Conservation (phyloP, 2,888 invertebrate genomes). For the Caenorhabditis doughertyi region DNA sequence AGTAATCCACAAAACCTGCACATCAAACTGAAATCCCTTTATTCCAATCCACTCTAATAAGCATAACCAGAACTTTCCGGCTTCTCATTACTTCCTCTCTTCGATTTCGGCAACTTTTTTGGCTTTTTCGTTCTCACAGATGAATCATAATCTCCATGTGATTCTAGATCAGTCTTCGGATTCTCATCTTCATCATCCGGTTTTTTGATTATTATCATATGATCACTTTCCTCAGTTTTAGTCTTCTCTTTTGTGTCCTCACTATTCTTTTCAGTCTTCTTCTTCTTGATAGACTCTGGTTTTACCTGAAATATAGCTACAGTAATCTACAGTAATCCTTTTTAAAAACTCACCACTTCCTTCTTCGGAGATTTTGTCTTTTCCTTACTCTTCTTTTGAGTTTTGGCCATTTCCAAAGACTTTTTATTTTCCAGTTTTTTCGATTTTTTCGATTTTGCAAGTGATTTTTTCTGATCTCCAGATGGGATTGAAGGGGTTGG, state of each 20-base stretch:
- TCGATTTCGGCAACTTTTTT: neutral
- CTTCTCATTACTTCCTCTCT: constrained; percentile 1
- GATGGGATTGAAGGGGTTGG: neutral
- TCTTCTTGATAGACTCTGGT: neutral
- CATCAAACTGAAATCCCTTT: too few relatives aligned
- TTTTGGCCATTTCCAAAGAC: neutral
- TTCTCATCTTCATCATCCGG: constrained; percentile 31
- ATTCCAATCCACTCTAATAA: too few relatives aligned
- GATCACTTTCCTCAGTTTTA: constrained; percentile 22
- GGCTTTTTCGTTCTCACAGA: neutral
- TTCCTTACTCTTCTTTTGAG: neutral
- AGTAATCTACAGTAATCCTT: neutral
- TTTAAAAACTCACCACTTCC: neutral
- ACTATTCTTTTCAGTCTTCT: constrained; percentile 11
- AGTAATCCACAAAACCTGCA: too few relatives aligned
- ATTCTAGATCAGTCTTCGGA: constrained; percentile 54
- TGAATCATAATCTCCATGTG: constrained; percentile 13
- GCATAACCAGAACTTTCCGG: constrained; percentile 26
- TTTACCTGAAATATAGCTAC: neutral
- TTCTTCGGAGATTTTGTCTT: constrained; percentile 17
- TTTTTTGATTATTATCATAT: constrained; percentile 17
- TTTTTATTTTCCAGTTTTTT: neutral
- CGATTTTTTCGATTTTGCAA: neutral
- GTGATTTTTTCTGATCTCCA: neutral
- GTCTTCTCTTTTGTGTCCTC: constrained; percentile 3